Evolutionary conservation across 2,113 vertebrate species (phyloP).

Genomic region (Corvus cornix): DNA sequence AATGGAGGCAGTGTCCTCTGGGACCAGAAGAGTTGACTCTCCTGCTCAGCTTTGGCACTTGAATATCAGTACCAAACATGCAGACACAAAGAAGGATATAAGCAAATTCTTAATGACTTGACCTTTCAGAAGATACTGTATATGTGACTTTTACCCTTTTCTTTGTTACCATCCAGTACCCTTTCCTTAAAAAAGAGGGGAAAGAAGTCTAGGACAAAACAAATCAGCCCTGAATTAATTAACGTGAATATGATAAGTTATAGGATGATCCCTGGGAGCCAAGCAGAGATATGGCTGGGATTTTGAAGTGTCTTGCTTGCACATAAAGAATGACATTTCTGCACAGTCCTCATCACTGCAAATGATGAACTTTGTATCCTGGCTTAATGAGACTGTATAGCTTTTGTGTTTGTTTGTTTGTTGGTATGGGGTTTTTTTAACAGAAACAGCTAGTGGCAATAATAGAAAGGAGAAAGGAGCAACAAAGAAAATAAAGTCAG

Average conservation of each 20-base stretch:
- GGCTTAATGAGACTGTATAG: background rate
- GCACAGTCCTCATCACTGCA: background rate
- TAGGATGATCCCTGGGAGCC: background rate
- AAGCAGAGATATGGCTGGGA: background rate
- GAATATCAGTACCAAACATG: background rate
- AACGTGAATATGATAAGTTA: background rate
- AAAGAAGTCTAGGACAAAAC: background rate
- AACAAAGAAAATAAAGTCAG: background rate
- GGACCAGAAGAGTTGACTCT: background rate
- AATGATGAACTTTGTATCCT: background rate
- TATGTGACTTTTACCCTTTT: slow-evolving; percentile 49
- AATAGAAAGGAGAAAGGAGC: background rate
- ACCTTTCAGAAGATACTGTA: slow-evolving; percentile 42
- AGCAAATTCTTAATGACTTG: slow-evolving; percentile 48
- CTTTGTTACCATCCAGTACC: background rate
- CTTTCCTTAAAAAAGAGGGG: background rate
- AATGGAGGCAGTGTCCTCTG: rapidly evolving
- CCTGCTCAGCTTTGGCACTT: background rate
- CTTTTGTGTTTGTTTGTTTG: background rate
- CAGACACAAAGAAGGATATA: background rate
- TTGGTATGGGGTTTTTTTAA: background rate
- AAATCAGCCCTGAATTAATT: slow-evolving; percentile 20
- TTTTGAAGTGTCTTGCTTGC: background rate
- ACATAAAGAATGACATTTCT: background rate
- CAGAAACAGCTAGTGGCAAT: background rate